phyloP scores from a whole-genome alignment of 2,797 vertebrate species.

The Neoniphon sammara region DNA sequence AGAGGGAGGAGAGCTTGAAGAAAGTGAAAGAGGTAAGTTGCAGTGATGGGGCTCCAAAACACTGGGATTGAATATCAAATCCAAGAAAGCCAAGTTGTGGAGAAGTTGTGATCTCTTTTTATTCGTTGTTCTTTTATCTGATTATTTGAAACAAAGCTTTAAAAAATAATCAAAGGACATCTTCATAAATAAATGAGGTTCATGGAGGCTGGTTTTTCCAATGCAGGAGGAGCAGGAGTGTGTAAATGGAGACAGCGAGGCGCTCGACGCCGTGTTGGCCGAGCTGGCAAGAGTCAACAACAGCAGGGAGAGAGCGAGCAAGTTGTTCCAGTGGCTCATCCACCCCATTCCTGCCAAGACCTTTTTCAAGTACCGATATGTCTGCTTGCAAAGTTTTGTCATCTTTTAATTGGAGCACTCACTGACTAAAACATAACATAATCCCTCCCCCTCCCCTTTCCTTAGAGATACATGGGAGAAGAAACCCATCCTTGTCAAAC shows the following conservation, averaged over 20 bases:
- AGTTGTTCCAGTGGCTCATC: constrained; percentile 92
- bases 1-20: constrained; percentile 35
- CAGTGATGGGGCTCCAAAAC: too few species aligned
- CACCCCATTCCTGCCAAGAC: constrained; percentile 81
- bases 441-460: not conserved
- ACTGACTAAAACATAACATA: not conserved
- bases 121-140: too few species aligned
- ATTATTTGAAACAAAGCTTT: too few species aligned
- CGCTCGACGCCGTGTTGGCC: constrained; percentile 78
- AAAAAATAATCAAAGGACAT: too few species aligned
- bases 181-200: not conserved
- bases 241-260: constrained; percentile 16
- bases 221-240: constrained; percentile 35
- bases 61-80: too few species aligned
- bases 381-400: not conserved
- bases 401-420: not conserved
- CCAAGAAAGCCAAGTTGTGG: too few species aligned
- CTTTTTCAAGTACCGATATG: constrained; percentile 84
- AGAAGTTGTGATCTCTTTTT: too few species aligned
- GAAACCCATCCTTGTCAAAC: constrained; percentile 87
- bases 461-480: constrained; percentile 91
- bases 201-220: not conserved
- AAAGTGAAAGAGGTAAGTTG: constrained; percentile 41
- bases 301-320: constrained; percentile 88
- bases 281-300: constrained; percentile 84